Conservation (phyloP, 2,113 vertebrate species). For the Notothenia rossii region DNA sequence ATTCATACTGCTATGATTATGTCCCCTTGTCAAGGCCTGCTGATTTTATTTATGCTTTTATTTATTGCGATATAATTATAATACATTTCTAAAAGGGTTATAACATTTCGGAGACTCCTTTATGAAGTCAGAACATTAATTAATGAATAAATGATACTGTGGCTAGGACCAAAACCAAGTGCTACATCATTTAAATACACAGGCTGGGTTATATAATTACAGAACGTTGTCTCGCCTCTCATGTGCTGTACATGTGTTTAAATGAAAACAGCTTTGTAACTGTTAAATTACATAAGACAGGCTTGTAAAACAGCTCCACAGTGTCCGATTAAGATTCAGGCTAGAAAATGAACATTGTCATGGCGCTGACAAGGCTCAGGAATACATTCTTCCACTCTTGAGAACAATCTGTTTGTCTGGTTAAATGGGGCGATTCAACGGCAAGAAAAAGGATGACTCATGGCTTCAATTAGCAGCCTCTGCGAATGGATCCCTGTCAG, state of each 20-base stretch:
- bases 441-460: conserved; percentile 35
- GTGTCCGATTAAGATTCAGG: conserved; percentile 9
- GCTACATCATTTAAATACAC: background rate
- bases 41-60: background rate
- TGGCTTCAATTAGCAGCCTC: conserved; percentile 40
- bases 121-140: background rate
- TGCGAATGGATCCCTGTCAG: conserved; percentile 30
- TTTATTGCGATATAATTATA: background rate
- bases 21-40: background rate
- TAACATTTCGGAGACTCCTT: background rate
- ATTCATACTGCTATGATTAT: background rate
- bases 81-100: background rate
- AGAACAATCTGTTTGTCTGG: conserved; percentile 26
- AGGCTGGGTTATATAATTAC: background rate
- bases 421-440: conserved; percentile 46
- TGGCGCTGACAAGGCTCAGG: conserved; percentile 11
- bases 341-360: conserved; percentile 26
- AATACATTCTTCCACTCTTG: conserved; percentile 35
- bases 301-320: background rate
- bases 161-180: background rate
- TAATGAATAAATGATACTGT: background rate
- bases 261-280: background rate
- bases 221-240: background rate
- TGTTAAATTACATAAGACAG: background rate
- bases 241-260: background rate